Evolutionary conservation across 1,140 invertebrate genomes (phyloP).

Genomic region (Macrosteles quadrilineatus): DNA sequence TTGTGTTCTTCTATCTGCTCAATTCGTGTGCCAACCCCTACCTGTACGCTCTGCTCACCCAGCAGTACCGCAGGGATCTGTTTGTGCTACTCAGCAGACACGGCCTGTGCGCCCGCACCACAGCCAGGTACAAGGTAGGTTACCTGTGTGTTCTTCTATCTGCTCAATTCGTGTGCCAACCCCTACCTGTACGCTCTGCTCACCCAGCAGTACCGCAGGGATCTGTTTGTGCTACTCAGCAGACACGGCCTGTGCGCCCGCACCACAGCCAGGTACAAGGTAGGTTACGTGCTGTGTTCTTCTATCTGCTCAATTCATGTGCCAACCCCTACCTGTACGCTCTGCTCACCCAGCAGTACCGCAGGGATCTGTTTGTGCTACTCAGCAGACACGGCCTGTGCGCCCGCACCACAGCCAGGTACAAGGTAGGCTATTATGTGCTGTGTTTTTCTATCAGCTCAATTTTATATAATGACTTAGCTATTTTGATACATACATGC

Average conservation of each 20-base stretch:
- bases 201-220: slow-evolving; percentile 62
- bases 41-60: slow-evolving; percentile 64
- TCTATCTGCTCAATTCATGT: slow-evolving; percentile 67
- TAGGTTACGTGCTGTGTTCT: slow-evolving; percentile 49
- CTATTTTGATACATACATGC: too few species aligned
- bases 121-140: slow-evolving; percentile 31
- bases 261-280: slow-evolving; percentile 40
- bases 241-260: slow-evolving; percentile 38
- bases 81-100: slow-evolving; percentile 52
- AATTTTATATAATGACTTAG: too few species aligned
- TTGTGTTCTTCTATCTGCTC: slow-evolving; percentile 65
- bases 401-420: slow-evolving; percentile 38
- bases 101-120: slow-evolving; percentile 20
- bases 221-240: slow-evolving; percentile 56
- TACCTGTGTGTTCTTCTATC: slow-evolving; percentile 65
- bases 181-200: slow-evolving; percentile 65
- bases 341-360: slow-evolving; percentile 58
- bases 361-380: slow-evolving; percentile 56
- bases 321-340: slow-evolving; percentile 66
- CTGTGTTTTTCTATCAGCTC: slow-evolving; percentile 65
- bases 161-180: slow-evolving; percentile 66
- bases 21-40: slow-evolving; percentile 66
- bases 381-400: slow-evolving; percentile 48
- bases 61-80: slow-evolving; percentile 61
- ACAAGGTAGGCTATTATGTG: slow-evolving; percentile 34